Evolutionary conservation across 2,888 invertebrate species (phyloP).

Genomic region (Bombyx huttoni): DNA sequence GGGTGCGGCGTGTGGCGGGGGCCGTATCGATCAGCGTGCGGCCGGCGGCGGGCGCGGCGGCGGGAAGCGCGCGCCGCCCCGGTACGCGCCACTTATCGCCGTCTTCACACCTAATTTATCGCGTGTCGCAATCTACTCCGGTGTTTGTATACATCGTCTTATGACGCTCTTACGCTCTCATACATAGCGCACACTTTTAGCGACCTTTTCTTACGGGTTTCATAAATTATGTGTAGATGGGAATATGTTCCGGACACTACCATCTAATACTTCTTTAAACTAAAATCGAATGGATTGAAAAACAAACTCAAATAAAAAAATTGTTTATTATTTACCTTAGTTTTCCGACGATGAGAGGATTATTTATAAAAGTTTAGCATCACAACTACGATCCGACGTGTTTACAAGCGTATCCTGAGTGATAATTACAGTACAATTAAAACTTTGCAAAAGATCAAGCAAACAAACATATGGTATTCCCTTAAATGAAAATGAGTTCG

Average conservation of each 20-base stretch:
- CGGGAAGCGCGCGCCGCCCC: slow-evolving; percentile 30
- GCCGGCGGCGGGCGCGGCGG: slow-evolving; percentile 16
- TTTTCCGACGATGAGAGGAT: too few relatives aligned
- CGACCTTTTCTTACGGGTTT: too few relatives aligned
- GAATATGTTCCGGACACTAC: too few relatives aligned
- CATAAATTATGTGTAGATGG: too few relatives aligned
- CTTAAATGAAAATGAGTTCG: background rate
- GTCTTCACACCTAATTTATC: slow-evolving; percentile 67
- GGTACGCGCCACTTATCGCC: slow-evolving; percentile 52
- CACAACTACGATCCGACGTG: too few relatives aligned
- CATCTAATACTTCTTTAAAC: too few relatives aligned
- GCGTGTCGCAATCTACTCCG: slow-evolving; percentile 48
- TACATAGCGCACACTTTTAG: slow-evolving; percentile 19
- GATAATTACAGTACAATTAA: too few relatives aligned
- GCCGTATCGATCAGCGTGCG: slow-evolving; percentile 33
- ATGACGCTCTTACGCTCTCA: slow-evolving; percentile 18
- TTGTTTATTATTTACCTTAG: too few relatives aligned
- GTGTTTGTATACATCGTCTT: slow-evolving; percentile 33
- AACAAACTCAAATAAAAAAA: too few relatives aligned
- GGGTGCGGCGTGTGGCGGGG: slow-evolving; percentile 19
- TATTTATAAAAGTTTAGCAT: too few relatives aligned
- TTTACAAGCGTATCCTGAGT: too few relatives aligned
- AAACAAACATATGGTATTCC: slow-evolving; percentile 3
- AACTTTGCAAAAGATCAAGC: background rate
- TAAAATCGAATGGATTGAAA: too few relatives aligned